Percentiles rank a stretch among this genome's conserved stretches.
phyloP scores from a whole-genome alignment of 92 coral and sea anemone genomes.

The Bergia puertoricense region DNA sequence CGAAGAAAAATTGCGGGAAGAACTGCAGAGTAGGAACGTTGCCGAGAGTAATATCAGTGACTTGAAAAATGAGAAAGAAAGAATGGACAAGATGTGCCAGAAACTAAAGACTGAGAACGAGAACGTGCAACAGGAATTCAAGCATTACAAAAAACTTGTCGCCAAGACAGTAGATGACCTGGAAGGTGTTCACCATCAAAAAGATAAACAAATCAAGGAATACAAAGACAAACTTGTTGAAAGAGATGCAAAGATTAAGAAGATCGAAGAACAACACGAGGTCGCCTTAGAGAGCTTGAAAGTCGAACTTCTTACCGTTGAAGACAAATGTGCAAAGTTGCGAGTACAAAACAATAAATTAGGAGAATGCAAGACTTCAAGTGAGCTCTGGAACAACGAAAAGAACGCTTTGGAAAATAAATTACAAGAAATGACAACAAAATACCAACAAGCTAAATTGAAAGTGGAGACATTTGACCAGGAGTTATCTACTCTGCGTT shows the following conservation, averaged over 20 bases:
- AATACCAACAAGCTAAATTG: slow-evolving; percentile 52
- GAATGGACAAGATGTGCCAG: slow-evolving; percentile 5
- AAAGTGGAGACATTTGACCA: slow-evolving; percentile 44
- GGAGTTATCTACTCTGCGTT: slow-evolving; percentile 38
- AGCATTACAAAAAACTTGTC: slow-evolving; percentile 38
- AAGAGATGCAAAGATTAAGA: slow-evolving; percentile 37
- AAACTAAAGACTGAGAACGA: slow-evolving; percentile 12
- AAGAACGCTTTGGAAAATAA: slow-evolving; percentile 46
- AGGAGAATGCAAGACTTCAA: slow-evolving; percentile 19
- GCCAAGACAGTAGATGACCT: slow-evolving; percentile 48
- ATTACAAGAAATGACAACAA: slow-evolving; percentile 49
- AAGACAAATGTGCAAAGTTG: slow-evolving; percentile 63
- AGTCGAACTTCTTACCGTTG: slow-evolving; percentile 61
- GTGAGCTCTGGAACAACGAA: slow-evolving; percentile 39
- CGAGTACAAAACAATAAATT: slow-evolving; percentile 49
- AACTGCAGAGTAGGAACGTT: neutral
- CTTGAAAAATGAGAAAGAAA: slow-evolving; percentile 38
- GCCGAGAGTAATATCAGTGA: neutral
- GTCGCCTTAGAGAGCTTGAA: slow-evolving; percentile 64
- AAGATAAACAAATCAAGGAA: slow-evolving; percentile 27
- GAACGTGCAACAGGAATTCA: slow-evolving; percentile 15
- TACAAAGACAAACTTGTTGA: slow-evolving; percentile 27
- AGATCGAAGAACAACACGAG: slow-evolving; percentile 51
- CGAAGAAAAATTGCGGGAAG: slow-evolving; percentile 15
- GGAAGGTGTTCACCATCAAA: slow-evolving; percentile 24